Percentiles rank a stretch among this genome's conserved stretches.
These are phyloP conservation scores for Limenitis camilla DNA, from an alignment of 2,888 invertebrate species.

Conservation along the genomic window DNA sequence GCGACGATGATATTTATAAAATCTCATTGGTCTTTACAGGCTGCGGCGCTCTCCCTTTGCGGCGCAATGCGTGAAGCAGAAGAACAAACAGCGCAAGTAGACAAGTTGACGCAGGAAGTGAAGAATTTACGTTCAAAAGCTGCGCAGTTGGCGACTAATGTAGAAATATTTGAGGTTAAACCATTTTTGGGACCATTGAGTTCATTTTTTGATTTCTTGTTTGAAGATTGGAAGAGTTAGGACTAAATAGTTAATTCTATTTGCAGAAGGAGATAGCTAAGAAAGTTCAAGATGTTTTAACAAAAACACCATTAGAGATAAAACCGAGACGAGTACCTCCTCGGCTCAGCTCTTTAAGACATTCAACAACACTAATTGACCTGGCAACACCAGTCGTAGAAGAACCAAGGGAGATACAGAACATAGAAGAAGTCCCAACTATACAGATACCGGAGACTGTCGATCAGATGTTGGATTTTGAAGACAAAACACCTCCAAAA, in stretches of 20 bases:
- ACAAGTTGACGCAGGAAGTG: constrained; percentile 79
- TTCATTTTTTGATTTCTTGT: no score
- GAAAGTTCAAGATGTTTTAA: constrained; percentile 81
- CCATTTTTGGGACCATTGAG: background rate
- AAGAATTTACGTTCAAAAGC: constrained; percentile 77
- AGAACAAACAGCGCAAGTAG: constrained; percentile 82
- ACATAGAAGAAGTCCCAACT: constrained; percentile 4
- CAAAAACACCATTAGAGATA: constrained; percentile 81
- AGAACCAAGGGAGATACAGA: constrained; percentile 9
- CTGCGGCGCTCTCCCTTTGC: constrained; percentile 85
- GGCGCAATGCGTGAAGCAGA: constrained; percentile 89
- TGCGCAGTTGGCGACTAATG: constrained; percentile 78
- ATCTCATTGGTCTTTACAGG: constrained; percentile 34
- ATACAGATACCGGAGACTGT: background rate
- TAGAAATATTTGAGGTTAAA: constrained; percentile 80
- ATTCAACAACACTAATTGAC: constrained; percentile 47
- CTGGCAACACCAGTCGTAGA: constrained; percentile 27
- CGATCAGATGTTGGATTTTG: constrained; percentile 39
- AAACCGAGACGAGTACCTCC: constrained; percentile 54
- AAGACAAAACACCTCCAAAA: constrained; percentile 45
- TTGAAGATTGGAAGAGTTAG: no score
- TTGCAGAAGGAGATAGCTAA: constrained; percentile 80
- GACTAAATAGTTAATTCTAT: background rate
- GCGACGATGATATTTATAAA: no score
- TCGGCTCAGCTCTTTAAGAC: constrained; percentile 44